phyloP scores from a whole-genome alignment of 2,888 invertebrate genomes.

The Abrostola triplasia region DNA sequence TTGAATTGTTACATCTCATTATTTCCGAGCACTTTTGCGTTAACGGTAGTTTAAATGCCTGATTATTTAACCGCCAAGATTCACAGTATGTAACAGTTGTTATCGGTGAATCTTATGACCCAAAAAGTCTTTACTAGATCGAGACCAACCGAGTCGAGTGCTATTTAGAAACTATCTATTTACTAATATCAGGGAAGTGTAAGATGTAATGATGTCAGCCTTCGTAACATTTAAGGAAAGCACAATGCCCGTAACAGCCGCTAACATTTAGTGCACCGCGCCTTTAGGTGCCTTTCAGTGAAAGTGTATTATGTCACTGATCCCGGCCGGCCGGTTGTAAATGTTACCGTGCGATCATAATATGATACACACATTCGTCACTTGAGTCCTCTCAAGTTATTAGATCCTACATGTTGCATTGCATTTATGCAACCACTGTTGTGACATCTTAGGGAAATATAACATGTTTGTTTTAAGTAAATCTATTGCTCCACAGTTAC shows the following conservation, averaged over 20 bases:
- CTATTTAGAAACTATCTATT: constrained; percentile 30
- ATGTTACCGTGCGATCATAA: constrained; percentile 28
- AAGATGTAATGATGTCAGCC: constrained; percentile 29
- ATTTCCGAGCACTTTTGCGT: constrained; percentile 5
- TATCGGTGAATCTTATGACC: constrained; percentile 29
- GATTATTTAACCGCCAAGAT: constrained; percentile 2
- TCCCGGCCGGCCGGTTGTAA: constrained; percentile 58
- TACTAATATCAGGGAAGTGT: constrained; percentile 42
- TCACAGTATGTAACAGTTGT: not conserved
- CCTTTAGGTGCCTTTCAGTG: constrained; percentile 61
- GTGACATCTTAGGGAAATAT: constrained; percentile 26
- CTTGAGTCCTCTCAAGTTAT: constrained; percentile 22
- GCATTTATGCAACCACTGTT: constrained; percentile 13
- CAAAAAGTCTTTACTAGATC: constrained; percentile 11
- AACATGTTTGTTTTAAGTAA: constrained; percentile 2
- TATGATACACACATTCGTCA: constrained; percentile 27
- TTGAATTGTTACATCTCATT: not conserved
- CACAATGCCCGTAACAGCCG: constrained; percentile 47
- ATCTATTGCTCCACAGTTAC: too few species aligned
- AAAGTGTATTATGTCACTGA: constrained; percentile 77
- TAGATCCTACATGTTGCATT: constrained; percentile 24
- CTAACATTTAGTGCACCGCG: constrained; percentile 45
- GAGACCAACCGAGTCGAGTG: constrained; percentile 20
- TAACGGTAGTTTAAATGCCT: not conserved
- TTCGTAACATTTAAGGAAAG: constrained; percentile 49